Evolutionary conservation across 2,888 invertebrate genomes (phyloP).

Genomic region (Adineta ricciae): DNA sequence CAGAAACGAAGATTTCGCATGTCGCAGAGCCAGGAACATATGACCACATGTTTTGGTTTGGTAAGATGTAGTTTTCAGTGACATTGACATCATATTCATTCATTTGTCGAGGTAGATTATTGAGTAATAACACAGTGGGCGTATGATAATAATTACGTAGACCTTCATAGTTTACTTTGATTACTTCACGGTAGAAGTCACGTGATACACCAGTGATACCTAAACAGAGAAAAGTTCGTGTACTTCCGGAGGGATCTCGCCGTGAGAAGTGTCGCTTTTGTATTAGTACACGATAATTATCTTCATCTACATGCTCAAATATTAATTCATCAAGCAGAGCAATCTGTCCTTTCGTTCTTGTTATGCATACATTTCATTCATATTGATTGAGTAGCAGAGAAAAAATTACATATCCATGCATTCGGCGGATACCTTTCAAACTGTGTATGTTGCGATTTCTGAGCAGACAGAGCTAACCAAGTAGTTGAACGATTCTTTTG

Average conservation of each 20-base stretch:
- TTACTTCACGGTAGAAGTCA: conserved; percentile 21
- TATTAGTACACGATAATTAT: background rate
- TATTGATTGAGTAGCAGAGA: background rate
- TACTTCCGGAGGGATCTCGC: no score
- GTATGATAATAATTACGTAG: conserved; percentile 82
- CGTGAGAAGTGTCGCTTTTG: no score
- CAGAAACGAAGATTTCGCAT: conserved; percentile 55
- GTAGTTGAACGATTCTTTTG: no score
- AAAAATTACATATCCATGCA: background rate
- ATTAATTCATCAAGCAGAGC: background rate
- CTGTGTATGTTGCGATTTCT: background rate
- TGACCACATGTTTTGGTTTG: conserved; percentile 76
- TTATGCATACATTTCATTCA: background rate
- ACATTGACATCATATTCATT: conserved; percentile 91
- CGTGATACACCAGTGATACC: conserved; percentile 10
- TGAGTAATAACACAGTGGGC: conserved; percentile 72
- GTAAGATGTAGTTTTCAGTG: conserved; percentile 77
- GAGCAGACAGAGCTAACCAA: no score
- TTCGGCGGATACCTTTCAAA: background rate
- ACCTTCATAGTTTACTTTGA: conserved; percentile 52
- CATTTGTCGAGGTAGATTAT: conserved; percentile 62
- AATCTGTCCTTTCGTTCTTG: background rate
- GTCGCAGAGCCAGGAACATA: conserved; percentile 85
- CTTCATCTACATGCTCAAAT: background rate
- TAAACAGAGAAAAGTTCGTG: background rate